A percentile compares a stretch with the other conserved stretches of the same genome.
These are phyloP conservation scores for Ornithoptera priamus DNA, from an alignment of 2,888 invertebrate species.

Conservation along the genomic window DNA sequence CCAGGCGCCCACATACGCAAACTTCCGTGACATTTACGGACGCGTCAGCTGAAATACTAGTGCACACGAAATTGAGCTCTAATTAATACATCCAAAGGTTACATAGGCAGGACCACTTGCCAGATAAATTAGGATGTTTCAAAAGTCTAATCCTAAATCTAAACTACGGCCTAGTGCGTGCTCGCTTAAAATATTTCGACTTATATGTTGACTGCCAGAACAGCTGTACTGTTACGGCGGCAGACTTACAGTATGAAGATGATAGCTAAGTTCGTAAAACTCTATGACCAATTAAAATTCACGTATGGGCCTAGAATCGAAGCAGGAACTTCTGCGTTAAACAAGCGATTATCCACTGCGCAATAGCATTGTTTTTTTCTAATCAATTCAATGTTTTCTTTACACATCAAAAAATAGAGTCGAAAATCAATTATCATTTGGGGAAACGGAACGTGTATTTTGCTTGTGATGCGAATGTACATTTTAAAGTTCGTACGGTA, in stretches of 20 bases:
- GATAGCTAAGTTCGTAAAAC: too few species aligned
- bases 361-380: conserved; percentile 28
- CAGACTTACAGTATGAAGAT: too few species aligned
- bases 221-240: too few species aligned
- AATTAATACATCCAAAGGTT: conserved; percentile 39
- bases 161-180: too few species aligned
- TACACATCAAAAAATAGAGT: conserved; percentile 16
- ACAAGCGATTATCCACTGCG: too few species aligned
- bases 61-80: conserved; percentile 45
- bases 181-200: too few species aligned
- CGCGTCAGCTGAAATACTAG: conserved; percentile 71
- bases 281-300: too few species aligned
- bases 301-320: too few species aligned
- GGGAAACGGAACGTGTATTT: conserved; percentile 2
- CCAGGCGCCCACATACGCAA: conserved; percentile 39
- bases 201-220: too few species aligned
- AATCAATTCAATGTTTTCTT: conserved; percentile 19
- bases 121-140: conserved; percentile 74
- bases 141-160: conserved; percentile 60
- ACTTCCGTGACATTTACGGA: conserved; percentile 66
- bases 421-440: conserved; percentile 22
- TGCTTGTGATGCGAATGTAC: conserved; percentile 33
- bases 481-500: conserved; percentile 37
- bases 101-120: conserved; percentile 41
- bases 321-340: too few species aligned